Base-by-base conservation (phyloP, 37 sponge, comb jelly and placozoan genomes). In the Aplysina aerophoba region DNA sequence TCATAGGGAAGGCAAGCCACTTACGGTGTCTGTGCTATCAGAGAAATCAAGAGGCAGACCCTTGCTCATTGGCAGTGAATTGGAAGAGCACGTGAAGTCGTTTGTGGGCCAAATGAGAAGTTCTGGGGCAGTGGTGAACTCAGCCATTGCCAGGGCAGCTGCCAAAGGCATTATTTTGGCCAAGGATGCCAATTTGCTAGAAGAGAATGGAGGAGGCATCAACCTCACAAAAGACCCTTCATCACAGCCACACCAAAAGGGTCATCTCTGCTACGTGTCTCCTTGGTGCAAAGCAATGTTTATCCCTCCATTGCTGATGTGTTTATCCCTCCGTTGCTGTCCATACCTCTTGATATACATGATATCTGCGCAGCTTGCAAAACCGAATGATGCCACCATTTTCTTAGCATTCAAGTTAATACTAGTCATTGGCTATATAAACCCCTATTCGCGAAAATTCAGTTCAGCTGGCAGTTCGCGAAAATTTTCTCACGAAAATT, bases 151-250 rank as follows among this genome's bases (percentile, higher is more conserved):
- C 69, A 67, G 69, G n/a, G 69, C 69, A 67, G 69, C 69, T 24
- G 69, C 69, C 69, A 67, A 27, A 67, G 69, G 69, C 69, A 67
- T 67, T 67, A 13, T 67, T 15, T 15, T 67, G 27, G 69, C 69
- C 19, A 67, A 67, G 69, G 69, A 67, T 67, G 69, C 69, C 69
- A 67, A 67, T 67, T 67, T 67, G 69, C 69, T 67, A 22, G 69
- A 67, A 67, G 69, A 67, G 69, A 67, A 67, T 67, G 69, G 69
- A 67, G 69, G 69, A 67, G 69, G 69, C 69, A 67, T 67, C 27
- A 67, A 67, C n/a, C 69, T 67, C 27, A 67, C 69, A 14, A 67
- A 67, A 67, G 69, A 67, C 55, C 59, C 57, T 80, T 80, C 50
- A 28, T 6, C 57, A 80, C 56, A 50, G 81, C 81, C n/a, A 80